A percentile compares a stretch with the other conserved stretches of the same genome.
Conservation (phyloP, 2,113 vertebrate genomes). For the Oncorhynchus tshawytscha region DNA sequence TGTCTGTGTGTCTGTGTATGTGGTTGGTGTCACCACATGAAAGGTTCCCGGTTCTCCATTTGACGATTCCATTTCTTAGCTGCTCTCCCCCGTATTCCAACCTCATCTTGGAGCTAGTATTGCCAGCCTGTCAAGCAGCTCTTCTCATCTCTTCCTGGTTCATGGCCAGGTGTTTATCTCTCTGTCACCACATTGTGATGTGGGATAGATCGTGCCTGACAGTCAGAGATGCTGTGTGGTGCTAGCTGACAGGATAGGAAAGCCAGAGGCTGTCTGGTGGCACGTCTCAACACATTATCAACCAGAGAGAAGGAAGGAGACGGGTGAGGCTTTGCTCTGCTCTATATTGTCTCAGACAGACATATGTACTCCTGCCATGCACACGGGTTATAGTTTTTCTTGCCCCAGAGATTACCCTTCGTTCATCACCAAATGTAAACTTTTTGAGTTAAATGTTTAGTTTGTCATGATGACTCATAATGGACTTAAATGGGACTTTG, state of each 20-base stretch:
- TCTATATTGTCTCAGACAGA: neutral
- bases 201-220: conserved; percentile 26
- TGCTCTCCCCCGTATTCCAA: neutral
- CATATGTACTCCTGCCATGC: neutral
- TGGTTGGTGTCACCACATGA: too few relatives aligned
- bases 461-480: too few relatives aligned
- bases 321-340: neutral
- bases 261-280: neutral
- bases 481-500: too few relatives aligned
- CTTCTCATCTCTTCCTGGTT: conserved; percentile 12
- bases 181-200: conserved; percentile 24
- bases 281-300: neutral
- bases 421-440: too few relatives aligned
- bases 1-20: too few relatives aligned
- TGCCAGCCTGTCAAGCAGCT: conserved; percentile 5
- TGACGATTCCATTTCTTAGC: neutral
- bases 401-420: too few relatives aligned
- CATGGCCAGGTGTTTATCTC: conserved; percentile 29
- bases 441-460: too few relatives aligned
- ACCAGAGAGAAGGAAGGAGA: neutral
- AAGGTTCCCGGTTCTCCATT: too few relatives aligned
- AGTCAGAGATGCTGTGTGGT: neutral
- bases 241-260: too few relatives aligned
- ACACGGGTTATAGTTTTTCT: neutral
- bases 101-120: neutral